These are phyloP conservation scores for Probosciger aterrimus DNA, from an alignment of 2,113 vertebrate species.

Conservation along the genomic window DNA sequence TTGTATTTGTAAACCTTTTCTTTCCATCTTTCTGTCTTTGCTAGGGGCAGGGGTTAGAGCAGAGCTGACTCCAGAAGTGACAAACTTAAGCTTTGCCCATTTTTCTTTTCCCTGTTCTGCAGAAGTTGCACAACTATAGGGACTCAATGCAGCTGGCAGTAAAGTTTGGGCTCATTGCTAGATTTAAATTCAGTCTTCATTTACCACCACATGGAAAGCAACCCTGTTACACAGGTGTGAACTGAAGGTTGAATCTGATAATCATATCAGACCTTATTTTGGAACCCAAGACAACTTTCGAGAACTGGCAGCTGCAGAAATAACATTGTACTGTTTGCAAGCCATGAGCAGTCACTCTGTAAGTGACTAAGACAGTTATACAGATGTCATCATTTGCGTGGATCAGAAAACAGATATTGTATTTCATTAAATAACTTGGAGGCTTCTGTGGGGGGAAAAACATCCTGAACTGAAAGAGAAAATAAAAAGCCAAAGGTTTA, in stretches of 20 bases:
- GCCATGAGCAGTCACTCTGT: neutral
- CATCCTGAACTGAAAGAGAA: neutral
- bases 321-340: neutral
- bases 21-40: neutral
- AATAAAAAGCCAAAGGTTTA: neutral
- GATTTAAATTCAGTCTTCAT: neutral
- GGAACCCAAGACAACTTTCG: neutral
- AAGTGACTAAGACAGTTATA: neutral
- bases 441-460: neutral
- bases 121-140: neutral
- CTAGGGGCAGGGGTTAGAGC: neutral
- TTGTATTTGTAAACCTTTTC: neutral
- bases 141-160: neutral
- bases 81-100: neutral
- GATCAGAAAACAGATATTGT: conserved; percentile 1
- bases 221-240: neutral
- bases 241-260: neutral
- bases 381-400: neutral
- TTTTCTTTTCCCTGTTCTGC: neutral
- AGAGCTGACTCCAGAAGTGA: conserved; percentile 12
- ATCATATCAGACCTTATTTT: neutral
- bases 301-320: neutral
- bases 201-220: neutral
- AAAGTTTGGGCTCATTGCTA: neutral
- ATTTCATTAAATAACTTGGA: neutral